phyloP scores from a whole-genome alignment of 2,113 vertebrate species.

The Perccottus glenii region DNA sequence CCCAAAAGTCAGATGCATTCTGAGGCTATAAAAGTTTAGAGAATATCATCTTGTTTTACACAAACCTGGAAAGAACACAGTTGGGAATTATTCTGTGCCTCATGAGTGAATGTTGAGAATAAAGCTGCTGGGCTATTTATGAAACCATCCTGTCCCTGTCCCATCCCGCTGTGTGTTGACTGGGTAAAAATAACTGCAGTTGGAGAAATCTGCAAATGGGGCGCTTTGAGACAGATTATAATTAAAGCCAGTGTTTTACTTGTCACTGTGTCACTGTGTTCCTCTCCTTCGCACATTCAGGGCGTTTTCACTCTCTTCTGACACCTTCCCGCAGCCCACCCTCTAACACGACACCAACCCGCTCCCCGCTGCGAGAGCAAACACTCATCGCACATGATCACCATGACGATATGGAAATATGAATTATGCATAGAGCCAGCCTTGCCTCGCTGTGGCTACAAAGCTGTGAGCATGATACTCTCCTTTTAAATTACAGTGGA shows the following conservation, averaged over 20 bases:
- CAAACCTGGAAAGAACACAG: too few species aligned
- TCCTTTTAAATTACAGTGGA: constrained; percentile 63
- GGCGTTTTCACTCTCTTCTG: neutral
- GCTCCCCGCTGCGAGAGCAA: constrained; percentile 72
- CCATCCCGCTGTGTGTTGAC: constrained; percentile 18
- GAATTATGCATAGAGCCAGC: constrained; percentile 75
- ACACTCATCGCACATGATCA: constrained; percentile 74
- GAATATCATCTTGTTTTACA: too few species aligned
- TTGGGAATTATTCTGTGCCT: neutral
- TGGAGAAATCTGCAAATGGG: constrained; percentile 38
- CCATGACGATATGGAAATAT: constrained; percentile 77
- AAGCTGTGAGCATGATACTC: constrained; percentile 69
- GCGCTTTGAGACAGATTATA: constrained; percentile 34
- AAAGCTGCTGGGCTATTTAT: neutral
- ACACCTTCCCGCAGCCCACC: constrained; percentile 7
- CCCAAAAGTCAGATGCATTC: too few species aligned
- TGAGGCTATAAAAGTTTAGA: too few species aligned
- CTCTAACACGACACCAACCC: constrained; percentile 31
- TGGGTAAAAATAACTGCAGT: constrained; percentile 50
- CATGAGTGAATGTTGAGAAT: neutral
- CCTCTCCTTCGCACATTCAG: neutral
- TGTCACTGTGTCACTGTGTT: constrained; percentile 8
- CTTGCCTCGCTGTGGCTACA: constrained; percentile 68
- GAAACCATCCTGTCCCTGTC: constrained; percentile 17
- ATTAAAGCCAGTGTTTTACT: constrained; percentile 46